Evolutionary conservation across 2,888 invertebrate genomes (phyloP).

Genomic region (Amphipoea lucens): DNA sequence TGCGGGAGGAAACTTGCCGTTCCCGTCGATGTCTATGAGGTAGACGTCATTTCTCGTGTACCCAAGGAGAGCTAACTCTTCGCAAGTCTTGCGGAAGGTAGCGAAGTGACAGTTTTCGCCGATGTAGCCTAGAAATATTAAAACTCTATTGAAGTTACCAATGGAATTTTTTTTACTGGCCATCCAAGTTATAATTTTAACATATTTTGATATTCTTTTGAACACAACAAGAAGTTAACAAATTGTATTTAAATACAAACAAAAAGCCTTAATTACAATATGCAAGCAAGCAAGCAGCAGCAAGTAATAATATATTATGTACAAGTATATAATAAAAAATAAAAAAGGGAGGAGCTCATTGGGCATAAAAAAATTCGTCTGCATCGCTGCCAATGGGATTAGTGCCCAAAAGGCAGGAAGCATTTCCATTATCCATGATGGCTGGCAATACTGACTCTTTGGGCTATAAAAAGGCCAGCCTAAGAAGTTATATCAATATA

Average conservation of each 20-base stretch:
- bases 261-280: too few relatives aligned
- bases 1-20: constrained; percentile 97
- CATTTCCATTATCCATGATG: too few relatives aligned
- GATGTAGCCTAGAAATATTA: constrained; percentile 92
- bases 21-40: constrained; percentile 97
- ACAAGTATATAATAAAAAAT: too few relatives aligned
- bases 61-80: constrained; percentile 96
- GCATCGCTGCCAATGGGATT: too few relatives aligned
- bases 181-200: not conserved
- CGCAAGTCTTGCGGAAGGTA: constrained; percentile 97
- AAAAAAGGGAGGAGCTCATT: too few relatives aligned
- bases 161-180: not conserved
- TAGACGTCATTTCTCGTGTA: constrained; percentile 97
- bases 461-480: too few relatives aligned
- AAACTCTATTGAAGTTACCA: not conserved
- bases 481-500: not conserved
- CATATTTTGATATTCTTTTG: not conserved
- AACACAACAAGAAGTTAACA: not conserved
- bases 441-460: too few relatives aligned
- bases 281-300: too few relatives aligned
- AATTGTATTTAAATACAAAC: not conserved
- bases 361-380: too few relatives aligned
- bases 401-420: too few relatives aligned
- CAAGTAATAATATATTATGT: too few relatives aligned
- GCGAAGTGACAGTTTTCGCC: constrained; percentile 99